Base-by-base conservation (phyloP, 2,888 invertebrate genomes). In the Idaea dimidiata region DNA sequence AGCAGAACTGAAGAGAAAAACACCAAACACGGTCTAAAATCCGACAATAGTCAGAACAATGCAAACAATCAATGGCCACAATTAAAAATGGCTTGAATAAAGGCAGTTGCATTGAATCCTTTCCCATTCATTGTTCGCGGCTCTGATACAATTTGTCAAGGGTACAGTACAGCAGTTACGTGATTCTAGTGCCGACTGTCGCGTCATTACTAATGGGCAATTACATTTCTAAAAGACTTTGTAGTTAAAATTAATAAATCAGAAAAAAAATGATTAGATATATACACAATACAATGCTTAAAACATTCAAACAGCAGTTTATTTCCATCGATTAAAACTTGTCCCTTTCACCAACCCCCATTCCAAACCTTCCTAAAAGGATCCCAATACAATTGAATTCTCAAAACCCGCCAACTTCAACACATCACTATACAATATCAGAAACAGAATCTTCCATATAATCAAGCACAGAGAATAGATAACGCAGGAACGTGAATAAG, bases 401-500 rank as follows among this genome's bases (percentile, higher is more conserved):
- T 43, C 43, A 43, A 43, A 43, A 43, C 43, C 14, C 43, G 43
- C 43, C 43, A 43, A 43, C 43, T 43, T 43, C 8, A 43, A 43
- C 43, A 43, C 43, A 43, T 43, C 43, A 43, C 43, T 43, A 43
- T 14, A 43, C 43, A 43, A 43, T 43, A 43, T 43, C 43, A 43
- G 43, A 43, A 43, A 43, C 43, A 43, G 43, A 43, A 43, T 43
- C 43, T 43, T 43, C 43, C 43, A 43, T 43, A 43, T 43, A 43
- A 43, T 43, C 56, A 17, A 56, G 56, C 56, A 17, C 18, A 43
- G 43, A 17, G 56, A 56, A 56, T 17, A 56, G 56, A 56, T 56
- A 68, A 73, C 75, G 74, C 75, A 79, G 78, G 72, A 72, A 68
- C 62, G 59, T 70, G 69, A 74, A 72, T 75, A 73, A 76, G 77